Conservation (phyloP, 2,797 vertebrate genomes). For the Xyrichtys novacula region DNA sequence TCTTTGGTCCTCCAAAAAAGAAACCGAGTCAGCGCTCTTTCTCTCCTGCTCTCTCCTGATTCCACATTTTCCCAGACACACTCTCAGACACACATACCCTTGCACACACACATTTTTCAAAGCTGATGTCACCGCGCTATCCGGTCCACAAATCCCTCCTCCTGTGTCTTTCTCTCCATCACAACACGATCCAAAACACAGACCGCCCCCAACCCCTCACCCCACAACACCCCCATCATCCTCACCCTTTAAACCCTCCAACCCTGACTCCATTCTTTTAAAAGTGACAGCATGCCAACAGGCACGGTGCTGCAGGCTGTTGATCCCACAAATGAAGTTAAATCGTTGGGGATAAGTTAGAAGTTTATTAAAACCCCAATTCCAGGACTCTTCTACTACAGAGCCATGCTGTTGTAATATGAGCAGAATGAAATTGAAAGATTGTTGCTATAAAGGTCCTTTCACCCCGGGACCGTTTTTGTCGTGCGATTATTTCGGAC, state of each 20-base stretch:
- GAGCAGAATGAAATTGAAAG: too few relatives aligned
- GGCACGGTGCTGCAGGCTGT: conserved; percentile 34
- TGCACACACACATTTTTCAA: conserved; percentile 83
- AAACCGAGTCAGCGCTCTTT: conserved; percentile 62
- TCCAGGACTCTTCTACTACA: too few relatives aligned
- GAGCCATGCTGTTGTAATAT: too few relatives aligned
- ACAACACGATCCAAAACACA: conserved; percentile 43
- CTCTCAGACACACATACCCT: conserved; percentile 36
- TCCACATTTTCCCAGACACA: conserved; percentile 64
- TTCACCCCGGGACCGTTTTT: too few relatives aligned
- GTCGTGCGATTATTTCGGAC: too few relatives aligned
- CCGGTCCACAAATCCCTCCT: conserved; percentile 83
- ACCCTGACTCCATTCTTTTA: conserved; percentile 46
- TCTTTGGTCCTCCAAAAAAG: not conserved
- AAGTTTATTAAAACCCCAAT: too few relatives aligned
- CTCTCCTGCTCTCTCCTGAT: conserved; percentile 12
- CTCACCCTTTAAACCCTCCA: conserved; percentile 2
- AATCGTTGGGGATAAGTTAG: too few relatives aligned
- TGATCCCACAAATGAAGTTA: too few relatives aligned
- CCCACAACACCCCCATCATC: not conserved
- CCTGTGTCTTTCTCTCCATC: conserved; percentile 73
- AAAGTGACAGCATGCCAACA: conserved; percentile 50
- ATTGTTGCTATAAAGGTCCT: too few relatives aligned
- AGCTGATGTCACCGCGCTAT: conserved; percentile 86
- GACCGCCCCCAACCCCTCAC: not conserved